Evolutionary conservation across 2,797 vertebrate species (phyloP), one percentile per base, ranked within the genome.

Genomic region (Dallia pectoralis): DNA sequence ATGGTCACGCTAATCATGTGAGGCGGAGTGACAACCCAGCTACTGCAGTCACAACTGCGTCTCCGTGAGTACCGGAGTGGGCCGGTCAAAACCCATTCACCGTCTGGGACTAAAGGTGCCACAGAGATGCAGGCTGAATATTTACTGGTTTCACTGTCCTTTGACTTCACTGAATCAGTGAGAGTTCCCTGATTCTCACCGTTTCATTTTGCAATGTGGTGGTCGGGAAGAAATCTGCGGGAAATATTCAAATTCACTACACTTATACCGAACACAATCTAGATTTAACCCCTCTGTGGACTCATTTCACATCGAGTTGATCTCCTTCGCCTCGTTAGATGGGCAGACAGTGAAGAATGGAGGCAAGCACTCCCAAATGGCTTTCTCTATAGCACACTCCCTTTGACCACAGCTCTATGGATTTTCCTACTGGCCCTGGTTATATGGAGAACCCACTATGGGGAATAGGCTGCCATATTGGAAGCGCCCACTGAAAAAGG

Each of bases 1-100:
- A 49, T 14, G 0, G 74, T 71, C 78, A 72, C 76, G 86, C 86
- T 87, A 82, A 84, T 84, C 83, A 70, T 62, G n/a, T 25, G 48
- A 12, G 29, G 18, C 12, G 25, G n/a, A n/a, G 29, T 4, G 19
- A 15, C 49, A 19, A 27, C 49, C 14, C 51, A 51, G 49, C 19
- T n/a, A 19, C 49, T 51, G 18, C 19, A 51, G 16, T 44, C 7
- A 6, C 2, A 44, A 51, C 11, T 51, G 48, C 18, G 19, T 51
- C 49, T 51, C 49, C 18, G 19, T 51, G n/a, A 51, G 49, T n/a
- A 51, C 49, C 49, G 5, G 6, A 51, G 19, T 51, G 53, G 53
- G n/a, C 22, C 53, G n/a, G n/a, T 56, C 53, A 56, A 56, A 56
- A 25, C n/a, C 22, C n/a, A 22, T 12, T n/a, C 51, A 56, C n/a